These are phyloP conservation scores for Phoebastria nigripes DNA, from an alignment of 2,797 vertebrate genomes.

Conservation along the genomic window DNA sequence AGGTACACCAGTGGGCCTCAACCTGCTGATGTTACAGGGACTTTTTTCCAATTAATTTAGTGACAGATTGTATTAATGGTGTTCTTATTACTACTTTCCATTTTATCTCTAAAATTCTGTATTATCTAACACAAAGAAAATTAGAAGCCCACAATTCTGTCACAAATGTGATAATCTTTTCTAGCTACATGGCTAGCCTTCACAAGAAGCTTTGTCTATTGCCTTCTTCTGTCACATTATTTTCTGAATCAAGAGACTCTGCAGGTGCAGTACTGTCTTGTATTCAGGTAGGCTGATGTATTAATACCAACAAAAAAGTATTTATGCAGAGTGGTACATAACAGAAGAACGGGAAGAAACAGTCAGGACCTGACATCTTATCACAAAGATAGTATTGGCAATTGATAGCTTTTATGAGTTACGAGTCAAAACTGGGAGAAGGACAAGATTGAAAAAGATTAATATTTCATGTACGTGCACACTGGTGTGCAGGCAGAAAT, in stretches of 20 bases:
- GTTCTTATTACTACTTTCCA: background rate
- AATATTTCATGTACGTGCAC: background rate
- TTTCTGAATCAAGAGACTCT: background rate
- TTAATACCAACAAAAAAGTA: background rate
- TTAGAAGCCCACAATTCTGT: background rate
- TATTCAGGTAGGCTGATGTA: background rate
- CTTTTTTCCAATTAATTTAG: background rate
- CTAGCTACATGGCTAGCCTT: background rate
- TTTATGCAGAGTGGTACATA: background rate
- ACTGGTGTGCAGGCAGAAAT: background rate
- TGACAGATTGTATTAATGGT: background rate
- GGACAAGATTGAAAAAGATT: background rate
- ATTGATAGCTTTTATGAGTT: background rate
- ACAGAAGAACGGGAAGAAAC: background rate
- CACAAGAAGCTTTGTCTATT: background rate
- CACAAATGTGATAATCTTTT: background rate
- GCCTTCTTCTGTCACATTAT: background rate
- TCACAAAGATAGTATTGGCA: background rate
- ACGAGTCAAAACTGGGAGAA: background rate
- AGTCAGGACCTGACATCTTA: background rate
- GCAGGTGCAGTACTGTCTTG: background rate
- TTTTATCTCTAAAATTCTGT: background rate
- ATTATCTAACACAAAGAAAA: background rate
- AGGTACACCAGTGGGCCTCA: background rate
- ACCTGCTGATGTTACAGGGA: background rate